Percentiles rank a stretch among this genome's conserved stretches.
phyloP scores from a whole-genome alignment of 2,888 invertebrate genomes.

The Marronus borbonicus region DNA sequence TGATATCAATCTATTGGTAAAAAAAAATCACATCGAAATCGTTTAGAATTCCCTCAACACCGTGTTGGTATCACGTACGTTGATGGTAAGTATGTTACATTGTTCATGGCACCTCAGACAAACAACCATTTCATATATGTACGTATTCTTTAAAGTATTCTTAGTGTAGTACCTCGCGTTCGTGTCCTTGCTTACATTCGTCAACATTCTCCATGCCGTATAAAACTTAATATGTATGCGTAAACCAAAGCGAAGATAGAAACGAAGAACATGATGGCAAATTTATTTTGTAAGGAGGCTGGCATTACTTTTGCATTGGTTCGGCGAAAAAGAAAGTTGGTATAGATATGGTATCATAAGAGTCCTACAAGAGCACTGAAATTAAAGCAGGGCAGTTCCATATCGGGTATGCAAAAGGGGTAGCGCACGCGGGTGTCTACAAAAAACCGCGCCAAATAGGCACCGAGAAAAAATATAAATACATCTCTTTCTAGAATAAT shows the following conservation, averaged over 20 bases:
- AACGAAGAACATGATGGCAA: not conserved
- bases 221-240: constrained; percentile 1
- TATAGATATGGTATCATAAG: not conserved
- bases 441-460: too few relatives aligned
- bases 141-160: not conserved
- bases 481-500: too few relatives aligned
- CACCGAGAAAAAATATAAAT: too few relatives aligned
- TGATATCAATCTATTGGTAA: constrained; percentile 2
- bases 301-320: not conserved
- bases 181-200: constrained; percentile 29
- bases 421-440: too few relatives aligned
- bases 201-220: not conserved
- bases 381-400: too few relatives aligned
- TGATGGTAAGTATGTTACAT: constrained; percentile 1
- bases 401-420: too few relatives aligned
- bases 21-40: constrained; percentile 12
- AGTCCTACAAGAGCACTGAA: too few relatives aligned
- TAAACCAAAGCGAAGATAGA: not conserved
- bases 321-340: not conserved
- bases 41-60: not conserved
- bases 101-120: not conserved
- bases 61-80: not conserved
- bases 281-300: not conserved
- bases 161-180: not conserved
- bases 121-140: not conserved